These are phyloP conservation scores for Rhingia campestris DNA, from an alignment of 2,888 invertebrate genomes.

Conservation along the genomic window DNA sequence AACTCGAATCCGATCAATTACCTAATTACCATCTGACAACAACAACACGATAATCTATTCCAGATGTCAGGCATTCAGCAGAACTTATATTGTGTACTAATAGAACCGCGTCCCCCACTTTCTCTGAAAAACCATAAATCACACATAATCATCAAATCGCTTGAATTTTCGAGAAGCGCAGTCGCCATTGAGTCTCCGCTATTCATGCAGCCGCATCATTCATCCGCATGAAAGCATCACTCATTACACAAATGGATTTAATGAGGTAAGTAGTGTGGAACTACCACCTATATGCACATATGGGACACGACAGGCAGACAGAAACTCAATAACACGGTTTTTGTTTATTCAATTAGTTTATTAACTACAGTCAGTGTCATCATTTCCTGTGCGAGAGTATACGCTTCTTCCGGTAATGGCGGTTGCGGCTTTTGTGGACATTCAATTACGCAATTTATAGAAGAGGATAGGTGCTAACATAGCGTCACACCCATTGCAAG, in stretches of 20 bases:
- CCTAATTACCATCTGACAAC: slow-evolving; percentile 15
- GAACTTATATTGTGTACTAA: slow-evolving; percentile 1
- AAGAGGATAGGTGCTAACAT: slow-evolving; percentile 33
- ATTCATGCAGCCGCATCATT: slow-evolving; percentile 11
- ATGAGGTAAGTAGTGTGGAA: slow-evolving; percentile 34
- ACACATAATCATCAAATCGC: slow-evolving; percentile 38
- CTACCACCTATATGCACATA: neutral
- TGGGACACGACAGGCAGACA: slow-evolving; percentile 10
- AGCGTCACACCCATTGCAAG: slow-evolving; percentile 22
- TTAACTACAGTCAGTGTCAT: slow-evolving; percentile 20
- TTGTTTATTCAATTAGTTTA: slow-evolving; percentile 29
- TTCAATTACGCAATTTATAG: slow-evolving; percentile 23
- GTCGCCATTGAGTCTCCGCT: neutral
- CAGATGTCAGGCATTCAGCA: slow-evolving; percentile 24
- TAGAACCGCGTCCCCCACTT: neutral
- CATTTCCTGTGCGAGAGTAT: slow-evolving; percentile 49
- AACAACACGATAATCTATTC: slow-evolving; percentile 12
- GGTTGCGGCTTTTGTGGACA: slow-evolving; percentile 24
- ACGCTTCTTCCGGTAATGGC: slow-evolving; percentile 44
- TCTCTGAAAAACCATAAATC: slow-evolving; percentile 28
- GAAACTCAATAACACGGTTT: slow-evolving; percentile 19
- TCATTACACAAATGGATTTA: slow-evolving; percentile 40
- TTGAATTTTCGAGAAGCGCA: slow-evolving; percentile 10
- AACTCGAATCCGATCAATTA: slow-evolving; percentile 34
- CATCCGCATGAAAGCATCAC: slow-evolving; percentile 14